Base-by-base conservation (phyloP, 2,797 vertebrate genomes). In the Balearica regulorum region DNA sequence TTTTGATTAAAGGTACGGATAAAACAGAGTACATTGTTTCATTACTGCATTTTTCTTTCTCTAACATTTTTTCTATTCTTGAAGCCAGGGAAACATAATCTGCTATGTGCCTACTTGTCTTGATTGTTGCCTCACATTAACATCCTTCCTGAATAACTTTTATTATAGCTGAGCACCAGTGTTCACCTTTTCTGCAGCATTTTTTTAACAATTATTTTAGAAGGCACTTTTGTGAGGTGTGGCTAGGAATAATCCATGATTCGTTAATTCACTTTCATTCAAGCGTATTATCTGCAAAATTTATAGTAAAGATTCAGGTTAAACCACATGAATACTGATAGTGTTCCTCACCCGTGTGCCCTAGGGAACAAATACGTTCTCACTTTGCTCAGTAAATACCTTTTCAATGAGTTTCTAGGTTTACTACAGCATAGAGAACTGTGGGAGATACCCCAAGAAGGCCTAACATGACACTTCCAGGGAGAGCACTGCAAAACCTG, bases 1-100 rank as follows among this genome's bases (percentile, higher is more conserved):
- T 69, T 87, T 91, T 71, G 8, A 73, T 85, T 89, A 85, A 87
- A 96, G 49, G 7, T 83, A 49, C 22, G 80, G 43, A 62, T 80
- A 69, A 88, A 87, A 61, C 43, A 49, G 18, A 62, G 9, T 81
- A 33, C 5, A 4, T 28, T 57, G 39, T 84, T 90, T 62, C 12
- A 44, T 78, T 68, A 44, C 13, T 66, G 20, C 77, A 43, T 80
- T 79, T 92, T 72, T 80, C 37, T 70, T 80, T 61, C 48, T 92
- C 28, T 64, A 75, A 60, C 4, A 13, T 0, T 60, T 82, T 69
- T 76, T 46, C 43, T 91, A 2, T 58, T 70, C 44, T 88, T 81
- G 48, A 73, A 77, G 49, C 43, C 57, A 71, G 39, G 44, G 35
- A 83, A 91, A 39, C 3, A 19, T 57, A n/a, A 66, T 66, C 54